Conservation (phyloP, 2,113 vertebrate genomes). For the Progne subis region DNA sequence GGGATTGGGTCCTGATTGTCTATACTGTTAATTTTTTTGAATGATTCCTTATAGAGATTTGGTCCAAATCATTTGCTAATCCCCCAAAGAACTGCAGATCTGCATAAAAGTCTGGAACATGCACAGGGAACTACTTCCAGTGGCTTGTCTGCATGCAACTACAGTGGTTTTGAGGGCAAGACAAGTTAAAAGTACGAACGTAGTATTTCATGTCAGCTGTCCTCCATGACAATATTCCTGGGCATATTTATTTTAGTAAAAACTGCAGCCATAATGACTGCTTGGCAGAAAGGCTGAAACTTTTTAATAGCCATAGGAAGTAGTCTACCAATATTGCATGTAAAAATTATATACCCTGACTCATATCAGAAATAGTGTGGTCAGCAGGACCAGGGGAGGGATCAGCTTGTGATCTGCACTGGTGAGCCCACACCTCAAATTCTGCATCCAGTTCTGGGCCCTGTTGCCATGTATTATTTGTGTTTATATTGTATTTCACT, state of each 20-base stretch:
- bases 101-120: neutral
- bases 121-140: neutral
- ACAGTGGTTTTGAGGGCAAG: neutral
- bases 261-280: neutral
- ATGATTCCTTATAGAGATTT: neutral
- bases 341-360: neutral
- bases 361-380: neutral
- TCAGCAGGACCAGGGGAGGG: neutral
- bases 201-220: neutral
- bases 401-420: accelerated
- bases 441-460: neutral
- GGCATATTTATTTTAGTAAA: neutral
- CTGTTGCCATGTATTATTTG: too few species aligned
- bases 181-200: neutral
- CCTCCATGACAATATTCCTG: neutral
- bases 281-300: neutral
- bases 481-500: too few species aligned
- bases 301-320: neutral
- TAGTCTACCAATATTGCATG: neutral
- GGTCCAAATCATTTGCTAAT: neutral
- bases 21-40: neutral
- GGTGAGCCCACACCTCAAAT: accelerated
- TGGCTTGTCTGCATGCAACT: neutral
- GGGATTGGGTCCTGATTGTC: neutral
- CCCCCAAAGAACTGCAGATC: neutral